Base-by-base conservation (phyloP, 2,888 invertebrate genomes). In the Ametastegia equiseti region DNA sequence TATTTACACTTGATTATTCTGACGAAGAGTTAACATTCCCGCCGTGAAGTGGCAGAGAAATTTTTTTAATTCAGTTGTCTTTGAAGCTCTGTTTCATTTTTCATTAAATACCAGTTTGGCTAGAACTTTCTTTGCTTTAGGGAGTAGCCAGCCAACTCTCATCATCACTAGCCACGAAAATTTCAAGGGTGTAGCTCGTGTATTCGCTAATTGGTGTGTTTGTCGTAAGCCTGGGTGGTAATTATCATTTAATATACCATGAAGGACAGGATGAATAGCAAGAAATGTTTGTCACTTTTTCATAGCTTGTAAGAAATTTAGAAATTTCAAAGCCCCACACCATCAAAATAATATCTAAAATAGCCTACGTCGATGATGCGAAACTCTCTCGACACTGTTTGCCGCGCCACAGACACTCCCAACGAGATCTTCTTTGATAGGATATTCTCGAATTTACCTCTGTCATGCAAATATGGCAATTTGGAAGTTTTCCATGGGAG, bases 391-490 rank as follows among this genome's bases (percentile, higher is more conserved):
- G 45, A 27, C 71, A 71, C 45, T 15, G n/a, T 71, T 47, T 45
- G 71, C 27, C 47, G 71, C n/a, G 47, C 47, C 30, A 47, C 71
- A 71, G 65, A 63, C 65, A 67, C 15, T 39, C n/a, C 30, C 2
- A 71, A 45, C 30, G 42, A 71, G 71, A 71, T 71, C 45, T 15
- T 45, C 71, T 27, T 19, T 23, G 71, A 45, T 47, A 30, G 47
- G 47, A 71, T 71, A 47, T 42, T 71, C 71, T 71, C 45, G n/a
- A 47, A 15, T 27, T 47, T 27, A 27, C 45, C 71, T 47, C 30
- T 47, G 47, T 71, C 15, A 71, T 71, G 71, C 71, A 71, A 71
- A 71, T 71, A 45, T 27, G 45, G n/a, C n/a, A 71, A 71, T 71
- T 71, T 71, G 1, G 30, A 47, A 47, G 71, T 30, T 47, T 23